Evolutionary conservation across 2,797 vertebrate genomes (phyloP).

Genomic region (Tarsius wallacei): DNA sequence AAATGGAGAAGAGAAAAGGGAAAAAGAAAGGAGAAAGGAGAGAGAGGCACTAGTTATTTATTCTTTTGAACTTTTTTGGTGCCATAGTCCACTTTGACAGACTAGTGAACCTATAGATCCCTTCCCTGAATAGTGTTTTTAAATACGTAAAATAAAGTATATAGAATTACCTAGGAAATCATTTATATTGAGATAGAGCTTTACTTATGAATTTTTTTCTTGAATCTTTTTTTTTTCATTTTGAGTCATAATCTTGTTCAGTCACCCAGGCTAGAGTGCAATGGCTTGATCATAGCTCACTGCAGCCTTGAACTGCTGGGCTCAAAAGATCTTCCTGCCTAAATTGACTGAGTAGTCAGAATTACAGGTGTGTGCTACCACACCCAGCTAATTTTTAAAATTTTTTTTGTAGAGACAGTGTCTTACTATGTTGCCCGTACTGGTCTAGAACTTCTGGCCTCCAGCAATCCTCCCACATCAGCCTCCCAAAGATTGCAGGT

Average conservation of each 20-base stretch:
- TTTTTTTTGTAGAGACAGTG: neutral
- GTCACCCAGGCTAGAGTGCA: neutral
- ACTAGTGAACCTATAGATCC: neutral
- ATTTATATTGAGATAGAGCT: neutral
- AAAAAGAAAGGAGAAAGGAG: neutral
- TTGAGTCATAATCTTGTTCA: neutral
- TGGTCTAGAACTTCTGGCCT: neutral
- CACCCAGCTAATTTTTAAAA: neutral
- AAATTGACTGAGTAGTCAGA: neutral
- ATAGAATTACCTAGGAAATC: neutral
- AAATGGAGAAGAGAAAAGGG: neutral
- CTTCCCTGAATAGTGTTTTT: neutral
- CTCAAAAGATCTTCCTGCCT: neutral
- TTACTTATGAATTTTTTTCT: neutral
- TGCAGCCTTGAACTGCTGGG: fast-evolving
- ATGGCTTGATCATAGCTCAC: neutral
- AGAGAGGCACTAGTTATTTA: neutral
- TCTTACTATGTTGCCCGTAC: neutral
- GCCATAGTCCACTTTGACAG: neutral
- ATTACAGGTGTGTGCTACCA: fast-evolving
- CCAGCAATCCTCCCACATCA: neutral
- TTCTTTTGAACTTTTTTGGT: neutral
- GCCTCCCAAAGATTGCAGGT: neutral
- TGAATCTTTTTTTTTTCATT: neutral
- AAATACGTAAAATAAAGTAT: neutral